These are phyloP conservation scores for Cherax quadricarinatus DNA, from an alignment of 1,140 invertebrate species.

Conservation along the genomic window DNA sequence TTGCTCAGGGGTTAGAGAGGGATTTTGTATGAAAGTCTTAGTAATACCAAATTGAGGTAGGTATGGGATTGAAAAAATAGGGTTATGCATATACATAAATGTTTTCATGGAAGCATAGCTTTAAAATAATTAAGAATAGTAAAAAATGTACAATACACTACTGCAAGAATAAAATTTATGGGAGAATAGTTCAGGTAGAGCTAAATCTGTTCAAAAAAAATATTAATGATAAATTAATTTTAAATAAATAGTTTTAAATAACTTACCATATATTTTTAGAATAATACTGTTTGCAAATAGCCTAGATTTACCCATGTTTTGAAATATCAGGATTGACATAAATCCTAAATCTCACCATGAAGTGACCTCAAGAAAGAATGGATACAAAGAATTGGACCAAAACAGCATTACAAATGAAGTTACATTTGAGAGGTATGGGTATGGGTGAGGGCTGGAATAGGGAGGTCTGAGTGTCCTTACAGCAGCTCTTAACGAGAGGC, in stretches of 20 bases:
- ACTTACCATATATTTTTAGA: not conserved
- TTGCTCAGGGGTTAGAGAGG: not conserved
- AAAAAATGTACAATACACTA: not conserved
- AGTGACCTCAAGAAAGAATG: not conserved
- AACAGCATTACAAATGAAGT: constrained; percentile 13
- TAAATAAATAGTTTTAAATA: not conserved
- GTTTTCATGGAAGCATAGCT: not conserved
- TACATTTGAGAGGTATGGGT: constrained; percentile 28
- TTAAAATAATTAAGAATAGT: not conserved
- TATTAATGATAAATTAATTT: not conserved
- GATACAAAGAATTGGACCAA: not conserved
- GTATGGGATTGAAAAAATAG: not conserved
- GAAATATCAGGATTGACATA: not conserved
- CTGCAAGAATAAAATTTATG: not conserved
- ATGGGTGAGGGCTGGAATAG: constrained; percentile 23
- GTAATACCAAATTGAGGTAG: not conserved
- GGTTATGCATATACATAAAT: not conserved
- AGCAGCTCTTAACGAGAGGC: constrained; percentile 4
- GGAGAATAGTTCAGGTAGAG: not conserved
- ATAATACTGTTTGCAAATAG: not conserved
- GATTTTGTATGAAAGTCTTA: not conserved
- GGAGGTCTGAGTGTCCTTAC: not conserved
- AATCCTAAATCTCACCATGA: not conserved
- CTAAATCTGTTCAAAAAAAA: not conserved
- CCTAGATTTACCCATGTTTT: not conserved